Evolutionary conservation across 2,888 invertebrate genomes (phyloP).

Genomic region (Allacma fusca): DNA sequence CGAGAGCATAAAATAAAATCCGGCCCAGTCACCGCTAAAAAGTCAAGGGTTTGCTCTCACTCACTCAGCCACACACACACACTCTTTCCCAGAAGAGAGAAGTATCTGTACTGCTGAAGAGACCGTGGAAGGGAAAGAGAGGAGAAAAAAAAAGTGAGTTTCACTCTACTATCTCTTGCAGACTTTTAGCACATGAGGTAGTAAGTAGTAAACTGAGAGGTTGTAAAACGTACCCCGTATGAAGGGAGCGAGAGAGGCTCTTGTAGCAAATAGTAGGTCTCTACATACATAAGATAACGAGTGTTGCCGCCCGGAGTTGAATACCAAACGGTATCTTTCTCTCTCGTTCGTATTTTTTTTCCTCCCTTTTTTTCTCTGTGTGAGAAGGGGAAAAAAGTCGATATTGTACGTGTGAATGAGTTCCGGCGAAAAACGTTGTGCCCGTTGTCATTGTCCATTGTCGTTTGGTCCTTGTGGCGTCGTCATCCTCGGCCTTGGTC

Average conservation of each 20-base stretch:
- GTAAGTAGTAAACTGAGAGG: constrained; percentile 13
- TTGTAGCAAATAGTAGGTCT: not conserved
- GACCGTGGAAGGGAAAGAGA: not conserved
- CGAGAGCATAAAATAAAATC: not conserved
- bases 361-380: not conserved
- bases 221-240: constrained; percentile 6
- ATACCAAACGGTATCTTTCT: constrained; percentile 10
- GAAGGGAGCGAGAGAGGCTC: constrained; percentile 5
- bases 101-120: not conserved
- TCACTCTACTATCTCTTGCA: not conserved
- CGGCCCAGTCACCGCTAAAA: not conserved
- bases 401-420: constrained; percentile 37
- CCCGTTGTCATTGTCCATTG: constrained; percentile 32
- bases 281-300: constrained; percentile 14
- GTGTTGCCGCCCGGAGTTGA: constrained; percentile 12
- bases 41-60: not conserved
- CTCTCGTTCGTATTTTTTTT: not conserved
- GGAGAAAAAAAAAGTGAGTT: constrained; percentile 2
- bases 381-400: constrained; percentile 27
- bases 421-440: constrained; percentile 35
- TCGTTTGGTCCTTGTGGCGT: constrained; percentile 35
- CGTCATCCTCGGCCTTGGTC: not conserved
- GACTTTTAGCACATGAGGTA: not conserved
- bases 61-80: not conserved
- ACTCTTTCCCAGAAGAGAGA: not conserved